Evolutionary conservation across 2,888 invertebrate species (phyloP).

Genomic region (Mythimna lalbum): DNA sequence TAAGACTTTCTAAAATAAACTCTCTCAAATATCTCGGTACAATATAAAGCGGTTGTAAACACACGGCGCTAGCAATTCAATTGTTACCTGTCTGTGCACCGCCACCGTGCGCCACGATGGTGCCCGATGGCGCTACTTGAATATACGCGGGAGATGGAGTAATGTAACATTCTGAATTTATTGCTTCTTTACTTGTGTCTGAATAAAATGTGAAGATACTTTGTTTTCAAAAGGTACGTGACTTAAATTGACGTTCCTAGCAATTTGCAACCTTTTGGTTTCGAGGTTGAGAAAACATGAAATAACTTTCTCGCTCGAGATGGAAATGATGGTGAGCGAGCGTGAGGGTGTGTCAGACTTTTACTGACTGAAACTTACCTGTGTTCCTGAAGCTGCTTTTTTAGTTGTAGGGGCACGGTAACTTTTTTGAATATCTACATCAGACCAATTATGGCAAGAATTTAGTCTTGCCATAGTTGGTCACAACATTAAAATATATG

Average conservation of each 20-base stretch:
- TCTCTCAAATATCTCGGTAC: slow-evolving; percentile 3
- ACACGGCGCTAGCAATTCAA: slow-evolving; percentile 55
- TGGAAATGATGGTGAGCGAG: no score
- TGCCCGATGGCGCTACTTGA: slow-evolving; percentile 3
- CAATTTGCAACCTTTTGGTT: not conserved
- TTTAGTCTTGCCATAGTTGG: no score
- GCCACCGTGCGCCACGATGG: not conserved
- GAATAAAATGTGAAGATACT: slow-evolving; percentile 5
- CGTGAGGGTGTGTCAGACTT: not conserved
- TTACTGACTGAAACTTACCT: not conserved
- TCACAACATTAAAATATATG: no score
- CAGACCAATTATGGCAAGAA: no score
- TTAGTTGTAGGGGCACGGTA: not conserved
- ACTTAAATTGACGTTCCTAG: not conserved
- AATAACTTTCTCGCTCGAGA: no score
- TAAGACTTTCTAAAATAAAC: slow-evolving; percentile 45
- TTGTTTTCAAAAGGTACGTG: not conserved
- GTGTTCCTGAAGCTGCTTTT: not conserved
- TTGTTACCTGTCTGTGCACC: slow-evolving; percentile 58
- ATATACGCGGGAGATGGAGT: not conserved
- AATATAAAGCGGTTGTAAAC: slow-evolving; percentile 63
- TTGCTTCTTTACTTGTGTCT: slow-evolving; percentile 12
- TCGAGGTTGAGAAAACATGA: not conserved
- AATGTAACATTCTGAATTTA: slow-evolving; percentile 33
- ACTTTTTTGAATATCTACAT: not conserved